Evolutionary conservation across 1,140 invertebrate species (phyloP).

Genomic region (Globodera ellingtonae): DNA sequence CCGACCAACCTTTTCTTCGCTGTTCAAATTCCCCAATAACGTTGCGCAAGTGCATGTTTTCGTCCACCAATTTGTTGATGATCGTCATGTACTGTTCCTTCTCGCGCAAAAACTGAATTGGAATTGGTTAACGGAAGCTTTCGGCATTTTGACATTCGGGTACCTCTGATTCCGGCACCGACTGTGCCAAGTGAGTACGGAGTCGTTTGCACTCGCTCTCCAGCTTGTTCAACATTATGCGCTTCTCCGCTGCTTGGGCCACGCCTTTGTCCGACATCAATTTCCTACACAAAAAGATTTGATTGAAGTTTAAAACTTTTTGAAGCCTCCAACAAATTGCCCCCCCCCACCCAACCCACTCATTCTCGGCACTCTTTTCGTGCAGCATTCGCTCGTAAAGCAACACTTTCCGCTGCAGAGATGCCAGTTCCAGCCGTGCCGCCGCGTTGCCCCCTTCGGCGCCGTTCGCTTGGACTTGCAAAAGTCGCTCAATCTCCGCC

Average conservation of each 20-base stretch:
- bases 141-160: neutral
- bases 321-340: too few relatives aligned
- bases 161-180: constrained; percentile 29
- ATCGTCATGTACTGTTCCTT: constrained; percentile 51
- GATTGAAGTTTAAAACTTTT: too few relatives aligned
- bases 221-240: constrained; percentile 33
- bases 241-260: constrained; percentile 44
- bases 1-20: constrained; percentile 8
- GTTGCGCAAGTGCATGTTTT: constrained; percentile 45
- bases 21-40: constrained; percentile 45
- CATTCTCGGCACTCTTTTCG: constrained; percentile 51
- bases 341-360: constrained; percentile 29
- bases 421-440: constrained; percentile 35
- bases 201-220: constrained; percentile 47
- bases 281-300: constrained; percentile 20
- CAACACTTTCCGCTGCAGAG: constrained; percentile 45
- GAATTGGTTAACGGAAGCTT: constrained; percentile 6
- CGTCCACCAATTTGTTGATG: constrained; percentile 46
- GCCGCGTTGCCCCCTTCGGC: constrained; percentile 11
- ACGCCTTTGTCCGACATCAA: constrained; percentile 42
- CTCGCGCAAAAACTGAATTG: constrained; percentile 45
- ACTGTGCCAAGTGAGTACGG: constrained; percentile 34
- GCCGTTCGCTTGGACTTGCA: neutral
- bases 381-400: constrained; percentile 47
- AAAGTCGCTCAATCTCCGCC: constrained; percentile 30